phyloP scores from a whole-genome alignment of 1,140 invertebrate genomes.

The Gryon sp. region DNA sequence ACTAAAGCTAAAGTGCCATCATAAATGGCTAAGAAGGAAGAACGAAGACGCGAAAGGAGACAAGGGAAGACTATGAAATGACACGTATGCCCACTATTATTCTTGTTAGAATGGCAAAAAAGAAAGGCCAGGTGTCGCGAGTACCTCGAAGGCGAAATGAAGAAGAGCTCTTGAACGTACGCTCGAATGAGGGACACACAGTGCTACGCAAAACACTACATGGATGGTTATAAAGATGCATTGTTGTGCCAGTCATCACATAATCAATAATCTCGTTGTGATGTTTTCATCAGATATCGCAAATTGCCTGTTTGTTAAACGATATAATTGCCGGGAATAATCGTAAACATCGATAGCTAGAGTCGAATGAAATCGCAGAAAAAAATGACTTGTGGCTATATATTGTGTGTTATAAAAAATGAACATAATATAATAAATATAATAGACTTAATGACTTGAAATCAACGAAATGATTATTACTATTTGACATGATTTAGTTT shows the following conservation, averaged over 20 bases:
- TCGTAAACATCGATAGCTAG: conserved; percentile 13
- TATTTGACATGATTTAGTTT: too few species aligned
- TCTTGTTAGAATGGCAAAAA: conserved; percentile 51
- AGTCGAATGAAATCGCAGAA: conserved; percentile 16
- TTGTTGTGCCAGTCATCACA: conserved; percentile 40
- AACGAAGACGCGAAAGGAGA: conserved; percentile 30
- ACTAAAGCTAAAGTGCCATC: conserved; percentile 56
- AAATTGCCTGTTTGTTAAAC: conserved; percentile 34
- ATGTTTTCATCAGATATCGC: conserved; percentile 34
- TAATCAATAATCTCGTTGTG: conserved; percentile 49
- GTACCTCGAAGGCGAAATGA: conserved; percentile 43
- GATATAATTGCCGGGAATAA: conserved; percentile 6
- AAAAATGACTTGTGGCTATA: too few species aligned
- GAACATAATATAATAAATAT: too few species aligned
- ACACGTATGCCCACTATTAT: conserved; percentile 62
- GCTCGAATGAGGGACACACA: conserved; percentile 22
- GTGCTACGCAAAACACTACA: conserved; percentile 13
- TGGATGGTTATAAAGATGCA: conserved; percentile 32
- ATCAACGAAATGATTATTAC: neutral
- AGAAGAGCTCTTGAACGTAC: conserved; percentile 24
- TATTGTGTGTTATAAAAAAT: too few species aligned
- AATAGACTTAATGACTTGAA: too few species aligned
- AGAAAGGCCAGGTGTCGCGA: conserved; percentile 58
- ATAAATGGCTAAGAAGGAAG: conserved; percentile 59
- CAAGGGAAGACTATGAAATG: conserved; percentile 59